A percentile compares a stretch with the other conserved stretches of the same genome.
Conservation (phyloP, 2,113 vertebrate species). For the Chloropsis hardwickii region DNA sequence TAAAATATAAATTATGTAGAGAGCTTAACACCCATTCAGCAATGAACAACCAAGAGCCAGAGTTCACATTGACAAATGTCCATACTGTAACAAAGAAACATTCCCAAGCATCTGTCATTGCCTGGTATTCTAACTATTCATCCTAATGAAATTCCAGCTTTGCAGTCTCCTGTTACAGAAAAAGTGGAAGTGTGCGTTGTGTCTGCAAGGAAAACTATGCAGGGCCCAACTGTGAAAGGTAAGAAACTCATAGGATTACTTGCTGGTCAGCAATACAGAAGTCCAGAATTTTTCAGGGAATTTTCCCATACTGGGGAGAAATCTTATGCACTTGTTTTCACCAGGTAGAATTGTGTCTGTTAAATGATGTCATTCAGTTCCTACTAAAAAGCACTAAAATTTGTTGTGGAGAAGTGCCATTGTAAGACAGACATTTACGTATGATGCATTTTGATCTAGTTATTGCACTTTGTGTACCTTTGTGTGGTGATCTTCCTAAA, state of each 20-base stretch:
- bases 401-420: background rate
- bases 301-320: background rate
- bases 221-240: slow-evolving; percentile 95
- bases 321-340: background rate
- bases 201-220: slow-evolving; percentile 91
- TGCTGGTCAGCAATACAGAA: background rate
- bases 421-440: background rate
- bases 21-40: background rate
- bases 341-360: background rate
- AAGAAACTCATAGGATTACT: background rate
- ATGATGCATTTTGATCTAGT: background rate
- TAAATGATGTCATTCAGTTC: background rate
- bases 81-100: background rate
- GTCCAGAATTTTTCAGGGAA: background rate
- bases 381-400: background rate
- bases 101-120: background rate
- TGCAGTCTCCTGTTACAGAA: slow-evolving; percentile 86
- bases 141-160: slow-evolving; percentile 78
- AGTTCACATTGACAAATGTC: background rate
- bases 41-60: background rate
- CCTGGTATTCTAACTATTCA: background rate
- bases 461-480: background rate
- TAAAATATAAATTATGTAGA: background rate
- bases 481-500: background rate
- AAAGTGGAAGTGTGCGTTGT: slow-evolving; percentile 78